Conservation (phyloP, 2,797 vertebrate species). For the Lithobates pipiens region DNA sequence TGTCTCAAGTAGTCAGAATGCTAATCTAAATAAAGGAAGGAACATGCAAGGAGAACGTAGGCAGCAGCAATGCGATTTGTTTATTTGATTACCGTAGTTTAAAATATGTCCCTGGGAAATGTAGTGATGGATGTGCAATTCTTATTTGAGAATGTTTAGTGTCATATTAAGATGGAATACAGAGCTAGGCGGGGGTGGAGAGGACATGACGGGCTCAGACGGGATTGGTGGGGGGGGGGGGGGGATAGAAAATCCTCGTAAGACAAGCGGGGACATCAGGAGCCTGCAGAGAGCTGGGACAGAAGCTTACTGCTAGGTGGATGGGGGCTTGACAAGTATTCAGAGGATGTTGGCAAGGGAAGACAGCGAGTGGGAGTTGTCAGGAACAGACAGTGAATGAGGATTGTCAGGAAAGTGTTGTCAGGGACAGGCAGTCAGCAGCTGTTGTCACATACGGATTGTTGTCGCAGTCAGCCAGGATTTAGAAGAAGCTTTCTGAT, state of each 20-base stretch:
- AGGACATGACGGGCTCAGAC: background rate
- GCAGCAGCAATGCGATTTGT: constrained; percentile 46
- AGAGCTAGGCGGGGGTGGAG: constrained; percentile 9
- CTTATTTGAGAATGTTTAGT: constrained; percentile 28
- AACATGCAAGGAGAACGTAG: constrained; percentile 27
- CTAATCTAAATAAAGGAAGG: constrained; percentile 21
- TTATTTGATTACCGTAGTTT: constrained; percentile 41
- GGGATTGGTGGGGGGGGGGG: background rate
- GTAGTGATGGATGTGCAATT: constrained; percentile 13
- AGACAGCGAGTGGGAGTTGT: constrained; percentile 16
- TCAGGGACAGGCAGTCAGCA: constrained; percentile 26
- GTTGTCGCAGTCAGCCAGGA: background rate
- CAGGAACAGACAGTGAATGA: constrained; percentile 38
- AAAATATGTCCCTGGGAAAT: constrained; percentile 44
- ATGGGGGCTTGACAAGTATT: constrained; percentile 1
- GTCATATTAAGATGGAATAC: constrained; percentile 36
- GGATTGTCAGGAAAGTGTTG: constrained; percentile 23
- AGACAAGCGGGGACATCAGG: background rate
- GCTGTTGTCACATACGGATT: constrained; percentile 23
- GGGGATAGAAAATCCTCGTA: background rate
- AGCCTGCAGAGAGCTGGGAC: constrained; percentile 5
- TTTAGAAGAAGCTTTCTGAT: background rate
- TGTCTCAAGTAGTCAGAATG: background rate
- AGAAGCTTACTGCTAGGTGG: constrained; percentile 6
- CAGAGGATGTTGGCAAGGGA: background rate